Conservation (phyloP, 2,888 invertebrate genomes). For the Limnephilus rhombicus region DNA sequence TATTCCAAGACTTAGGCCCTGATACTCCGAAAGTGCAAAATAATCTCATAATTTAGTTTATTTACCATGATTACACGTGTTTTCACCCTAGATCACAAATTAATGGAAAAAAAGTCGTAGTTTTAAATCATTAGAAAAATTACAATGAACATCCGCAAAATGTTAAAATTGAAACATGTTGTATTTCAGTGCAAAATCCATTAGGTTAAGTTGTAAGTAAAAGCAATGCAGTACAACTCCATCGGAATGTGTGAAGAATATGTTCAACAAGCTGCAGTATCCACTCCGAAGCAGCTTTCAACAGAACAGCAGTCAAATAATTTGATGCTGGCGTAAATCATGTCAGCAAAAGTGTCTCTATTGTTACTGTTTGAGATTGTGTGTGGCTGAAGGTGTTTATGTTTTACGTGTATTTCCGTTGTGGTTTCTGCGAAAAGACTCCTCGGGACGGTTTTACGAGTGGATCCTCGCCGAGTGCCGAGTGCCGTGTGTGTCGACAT, state of each 20-base stretch:
- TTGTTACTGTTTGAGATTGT: background rate
- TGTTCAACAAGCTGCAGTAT: background rate
- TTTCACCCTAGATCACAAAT: too few species aligned
- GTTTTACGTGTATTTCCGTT: constrained; percentile 37
- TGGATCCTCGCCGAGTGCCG: background rate
- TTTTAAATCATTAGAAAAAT: too few species aligned
- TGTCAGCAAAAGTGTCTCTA: background rate
- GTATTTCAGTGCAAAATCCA: background rate
- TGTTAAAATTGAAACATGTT: too few species aligned
- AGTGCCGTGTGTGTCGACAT: constrained; percentile 24
- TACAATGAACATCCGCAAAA: too few species aligned
- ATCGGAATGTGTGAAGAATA: background rate
- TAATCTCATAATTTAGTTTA: too few species aligned
- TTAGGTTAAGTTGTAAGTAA: background rate
- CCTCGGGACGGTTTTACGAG: constrained; percentile 40
- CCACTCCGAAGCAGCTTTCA: background rate
- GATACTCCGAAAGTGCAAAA: too few species aligned
- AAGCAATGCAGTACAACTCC: background rate
- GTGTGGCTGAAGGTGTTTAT: constrained; percentile 21
- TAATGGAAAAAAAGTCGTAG: too few species aligned
- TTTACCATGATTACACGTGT: too few species aligned
- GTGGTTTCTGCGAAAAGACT: constrained; percentile 14
- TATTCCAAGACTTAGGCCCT: too few species aligned
- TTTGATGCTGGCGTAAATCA: background rate
- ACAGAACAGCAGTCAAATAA: background rate